Evolutionary conservation across 2,113 vertebrate genomes (phyloP).

Genomic region (Pantherophis guttatus): DNA sequence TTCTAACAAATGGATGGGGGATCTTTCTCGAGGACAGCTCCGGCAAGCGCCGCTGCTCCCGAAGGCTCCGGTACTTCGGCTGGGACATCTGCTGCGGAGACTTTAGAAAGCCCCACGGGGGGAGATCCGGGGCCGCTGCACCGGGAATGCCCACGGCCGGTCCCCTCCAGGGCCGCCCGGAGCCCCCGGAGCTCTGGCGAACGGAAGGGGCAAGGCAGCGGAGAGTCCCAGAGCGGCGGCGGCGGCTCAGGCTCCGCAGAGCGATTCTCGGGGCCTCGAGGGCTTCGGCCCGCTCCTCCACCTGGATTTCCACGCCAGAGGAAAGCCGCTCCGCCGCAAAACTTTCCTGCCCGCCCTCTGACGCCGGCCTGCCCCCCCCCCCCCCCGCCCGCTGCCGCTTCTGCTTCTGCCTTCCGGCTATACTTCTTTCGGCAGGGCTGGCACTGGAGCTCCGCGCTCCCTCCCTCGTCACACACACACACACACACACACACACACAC

Average conservation of each 20-base stretch:
- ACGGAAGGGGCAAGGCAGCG: neutral
- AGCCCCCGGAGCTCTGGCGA: neutral
- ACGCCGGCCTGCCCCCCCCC: neutral
- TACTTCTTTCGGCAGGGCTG: neutral
- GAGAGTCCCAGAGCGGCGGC: no score
- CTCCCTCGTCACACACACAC: no score
- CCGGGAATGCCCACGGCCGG: no score
- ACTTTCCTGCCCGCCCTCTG: neutral
- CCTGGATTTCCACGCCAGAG: no score
- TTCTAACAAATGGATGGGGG: no score
- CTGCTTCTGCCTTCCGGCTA: neutral
- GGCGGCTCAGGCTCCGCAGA: neutral
- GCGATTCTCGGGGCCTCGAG: neutral
- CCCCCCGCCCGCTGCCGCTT: neutral
- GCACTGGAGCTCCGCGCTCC: neutral
- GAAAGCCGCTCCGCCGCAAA: neutral
- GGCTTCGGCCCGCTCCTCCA: no score
- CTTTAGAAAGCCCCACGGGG: neutral
- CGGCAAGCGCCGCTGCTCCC: neutral
- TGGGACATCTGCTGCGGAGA: neutral
- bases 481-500: no score
- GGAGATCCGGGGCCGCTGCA: no score
- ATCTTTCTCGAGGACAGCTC: neutral
- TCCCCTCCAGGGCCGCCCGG: no score
- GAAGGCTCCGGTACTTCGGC: neutral